Evolutionary conservation across 1,140 invertebrate genomes (phyloP), one percentile per base, ranked within the genome.

Genomic region (Drosophila sucinea): DNA sequence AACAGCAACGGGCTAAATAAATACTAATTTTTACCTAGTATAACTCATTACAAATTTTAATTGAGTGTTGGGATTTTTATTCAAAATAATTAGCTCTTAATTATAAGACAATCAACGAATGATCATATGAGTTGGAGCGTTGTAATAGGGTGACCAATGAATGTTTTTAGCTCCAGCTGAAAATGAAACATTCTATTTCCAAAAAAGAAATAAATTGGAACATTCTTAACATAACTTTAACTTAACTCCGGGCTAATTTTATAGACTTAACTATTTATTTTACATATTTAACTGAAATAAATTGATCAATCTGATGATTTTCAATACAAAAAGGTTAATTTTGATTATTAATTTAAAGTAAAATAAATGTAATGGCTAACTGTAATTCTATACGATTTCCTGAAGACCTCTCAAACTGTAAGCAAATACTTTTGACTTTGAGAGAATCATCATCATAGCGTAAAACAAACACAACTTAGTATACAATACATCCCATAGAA

Each of bases 391-490:
- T n/a, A 10, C 11, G 38, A 10, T 3, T 8, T 8, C 6, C n/a
- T 10, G 11, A 41, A 41, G 6, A 3, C 44, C 7, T 40, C 33
- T 61, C 3, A 65, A 70, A 40, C 38, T 62, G 75, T 66, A 77
- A 77, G 41, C 57, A 32, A 17, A 77, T 77, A 66, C 62, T 33
- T 47, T 60, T 77, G 74, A 27, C 75, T 44, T 71, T 77, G 67
- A 71, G 56, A 33, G 41, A 23, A 40, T 8, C 23, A 17, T 29
- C 30, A 33, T 27, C 44, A 56, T 57, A 57, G 17, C 17, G 17
- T 47, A 70, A 40, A 38, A 7, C 23, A 44, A 2, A 4, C 41
- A 51, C 2, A 51, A 44, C 11, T 11, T 3, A 29, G n/a, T 25
- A 44, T 55, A 30, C 30, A 8, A 57, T 61, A 33, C 30, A 8